Percentiles rank a stretch among this genome's conserved stretches.
These are phyloP conservation scores for Meta bourneti DNA, from an alignment of 2,888 invertebrate species.

Conservation along the genomic window DNA sequence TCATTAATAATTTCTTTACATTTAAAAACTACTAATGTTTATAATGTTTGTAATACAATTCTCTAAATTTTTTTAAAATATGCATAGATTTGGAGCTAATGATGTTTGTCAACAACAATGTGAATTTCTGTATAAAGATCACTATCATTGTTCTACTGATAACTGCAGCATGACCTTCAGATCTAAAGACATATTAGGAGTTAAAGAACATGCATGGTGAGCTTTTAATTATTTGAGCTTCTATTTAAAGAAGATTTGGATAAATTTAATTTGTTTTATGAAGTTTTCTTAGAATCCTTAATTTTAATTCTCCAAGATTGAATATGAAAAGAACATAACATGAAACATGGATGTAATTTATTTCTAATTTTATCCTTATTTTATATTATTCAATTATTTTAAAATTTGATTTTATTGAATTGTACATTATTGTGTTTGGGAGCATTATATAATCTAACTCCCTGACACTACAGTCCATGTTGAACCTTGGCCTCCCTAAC, in stretches of 20 bases:
- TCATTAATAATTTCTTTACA: not conserved
- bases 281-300: no score
- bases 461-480: no score
- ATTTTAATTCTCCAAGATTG: no score
- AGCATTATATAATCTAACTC: no score
- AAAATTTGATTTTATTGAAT: no score
- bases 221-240: not conserved
- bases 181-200: conserved; percentile 80
- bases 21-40: not conserved
- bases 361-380: no score
- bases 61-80: not conserved
- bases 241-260: not conserved
- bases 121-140: conserved; percentile 87
- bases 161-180: conserved; percentile 87
- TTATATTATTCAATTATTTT: no score
- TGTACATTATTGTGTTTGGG: no score
- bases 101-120: conserved; percentile 81
- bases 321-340: no score
- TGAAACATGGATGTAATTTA: no score
- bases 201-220: conserved; percentile 89
- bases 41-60: not conserved
- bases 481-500: no score
- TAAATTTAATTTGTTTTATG: no score
- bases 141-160: conserved; percentile 92
- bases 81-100: conserved; percentile 81